Conservation (phyloP, 2,113 vertebrate genomes). For the Baryphthengus martii region DNA sequence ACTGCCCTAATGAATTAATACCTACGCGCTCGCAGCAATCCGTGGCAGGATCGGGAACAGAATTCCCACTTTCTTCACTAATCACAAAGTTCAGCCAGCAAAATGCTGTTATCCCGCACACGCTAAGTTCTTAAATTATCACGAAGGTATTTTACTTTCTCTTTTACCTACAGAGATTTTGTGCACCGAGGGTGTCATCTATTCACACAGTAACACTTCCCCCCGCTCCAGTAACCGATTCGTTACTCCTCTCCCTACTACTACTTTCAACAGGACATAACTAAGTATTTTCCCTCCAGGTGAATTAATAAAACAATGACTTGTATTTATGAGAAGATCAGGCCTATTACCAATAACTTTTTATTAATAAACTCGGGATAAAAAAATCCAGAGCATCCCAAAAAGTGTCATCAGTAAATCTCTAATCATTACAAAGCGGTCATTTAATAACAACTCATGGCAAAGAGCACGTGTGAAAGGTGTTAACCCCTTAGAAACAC, state of each 20-base stretch:
- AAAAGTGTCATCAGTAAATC: rapidly evolving
- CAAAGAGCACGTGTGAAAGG: background rate
- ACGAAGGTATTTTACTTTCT: background rate
- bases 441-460: rapidly evolving
- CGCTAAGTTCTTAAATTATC: rapidly evolving
- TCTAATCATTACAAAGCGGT: background rate
- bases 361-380: background rate
- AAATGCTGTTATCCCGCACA: background rate
- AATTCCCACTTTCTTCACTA: background rate
- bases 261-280: background rate
- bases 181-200: background rate
- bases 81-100: background rate
- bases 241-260: background rate
- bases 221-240: background rate
- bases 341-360: background rate
- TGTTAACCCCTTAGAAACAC: background rate
- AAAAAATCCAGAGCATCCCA: background rate
- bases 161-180: background rate
- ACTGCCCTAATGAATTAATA: background rate
- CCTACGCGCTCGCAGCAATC: background rate
- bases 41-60: rapidly evolving
- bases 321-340: background rate
- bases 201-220: background rate
- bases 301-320: background rate
- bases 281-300: background rate